These are phyloP conservation scores for Hydractinia symbiolongicarpus DNA, from an alignment of 30 jellyfish, hydroid and myxozoan genomes.

Conservation along the genomic window DNA sequence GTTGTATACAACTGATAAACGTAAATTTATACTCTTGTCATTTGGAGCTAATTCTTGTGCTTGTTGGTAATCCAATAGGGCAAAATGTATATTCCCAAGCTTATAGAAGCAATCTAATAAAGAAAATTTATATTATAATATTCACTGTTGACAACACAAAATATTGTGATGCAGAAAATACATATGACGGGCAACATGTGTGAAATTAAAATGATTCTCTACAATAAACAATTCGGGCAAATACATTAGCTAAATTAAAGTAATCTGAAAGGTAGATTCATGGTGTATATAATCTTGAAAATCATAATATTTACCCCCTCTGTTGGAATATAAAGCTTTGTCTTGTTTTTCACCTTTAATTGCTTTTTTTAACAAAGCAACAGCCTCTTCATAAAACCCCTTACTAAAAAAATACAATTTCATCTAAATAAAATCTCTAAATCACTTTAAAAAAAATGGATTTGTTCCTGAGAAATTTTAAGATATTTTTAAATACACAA, in stretches of 20 bases:
- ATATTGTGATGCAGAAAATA: neutral
- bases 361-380: slow-evolving; percentile 67
- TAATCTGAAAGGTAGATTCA: no score
- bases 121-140: neutral
- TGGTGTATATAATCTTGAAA: no score
- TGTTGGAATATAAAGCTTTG: slow-evolving; percentile 48
- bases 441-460: neutral
- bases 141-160: neutral
- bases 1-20: slow-evolving; percentile 70
- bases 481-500: neutral
- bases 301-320: slow-evolving; percentile 62
- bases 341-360: slow-evolving; percentile 62
- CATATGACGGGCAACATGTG: no score
- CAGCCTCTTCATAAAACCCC: slow-evolving; percentile 79
- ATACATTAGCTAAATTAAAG: no score
- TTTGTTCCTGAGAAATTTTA: neutral
- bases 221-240: no score
- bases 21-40: slow-evolving; percentile 31
- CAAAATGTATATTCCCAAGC: slow-evolving; percentile 65
- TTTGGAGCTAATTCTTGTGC: slow-evolving; percentile 54
- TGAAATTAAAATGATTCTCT: no score
- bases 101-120: slow-evolving; percentile 72
- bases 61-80: slow-evolving; percentile 74
- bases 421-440: neutral
- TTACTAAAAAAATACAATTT: slow-evolving; percentile 29